Conservation (phyloP, 2,888 invertebrate genomes). For the Branchinecta sandiegonensis region DNA sequence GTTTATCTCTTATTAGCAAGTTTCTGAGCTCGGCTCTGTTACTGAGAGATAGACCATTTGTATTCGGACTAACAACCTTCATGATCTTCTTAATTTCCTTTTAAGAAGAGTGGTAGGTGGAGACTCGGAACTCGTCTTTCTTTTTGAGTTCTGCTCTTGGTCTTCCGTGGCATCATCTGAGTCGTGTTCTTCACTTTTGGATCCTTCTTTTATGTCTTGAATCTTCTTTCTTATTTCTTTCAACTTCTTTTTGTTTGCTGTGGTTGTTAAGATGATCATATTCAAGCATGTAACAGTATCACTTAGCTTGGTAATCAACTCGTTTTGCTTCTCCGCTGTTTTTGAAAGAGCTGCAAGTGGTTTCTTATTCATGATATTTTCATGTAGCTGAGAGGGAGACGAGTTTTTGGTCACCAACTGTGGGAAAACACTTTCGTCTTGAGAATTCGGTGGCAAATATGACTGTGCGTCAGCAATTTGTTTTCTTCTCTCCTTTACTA, state of each 20-base stretch:
- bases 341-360: not conserved
- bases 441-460: not conserved
- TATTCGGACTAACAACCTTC: not conserved
- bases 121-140: not conserved
- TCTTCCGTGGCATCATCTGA: not conserved
- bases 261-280: not conserved
- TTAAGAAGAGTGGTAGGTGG: constrained; percentile 2
- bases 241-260: constrained; percentile 4
- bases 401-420: constrained; percentile 6
- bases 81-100: constrained; percentile 5
- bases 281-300: not conserved
- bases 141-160: not conserved
- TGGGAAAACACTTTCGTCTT: not conserved
- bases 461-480: not conserved
- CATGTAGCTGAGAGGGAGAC: not conserved
- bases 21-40: not conserved
- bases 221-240: not conserved
- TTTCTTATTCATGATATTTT: not conserved
- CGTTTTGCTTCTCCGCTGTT: not conserved
- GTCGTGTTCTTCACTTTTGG: not conserved
- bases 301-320: not conserved
- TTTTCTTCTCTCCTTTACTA: not conserved
- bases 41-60: not conserved
- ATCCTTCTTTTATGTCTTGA: too few relatives aligned
- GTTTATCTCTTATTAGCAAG: too few relatives aligned